Evolutionary conservation across 2,888 invertebrate genomes (phyloP), one percentile per base, ranked within the genome.

Genomic region (Leucophora obtusa): DNA sequence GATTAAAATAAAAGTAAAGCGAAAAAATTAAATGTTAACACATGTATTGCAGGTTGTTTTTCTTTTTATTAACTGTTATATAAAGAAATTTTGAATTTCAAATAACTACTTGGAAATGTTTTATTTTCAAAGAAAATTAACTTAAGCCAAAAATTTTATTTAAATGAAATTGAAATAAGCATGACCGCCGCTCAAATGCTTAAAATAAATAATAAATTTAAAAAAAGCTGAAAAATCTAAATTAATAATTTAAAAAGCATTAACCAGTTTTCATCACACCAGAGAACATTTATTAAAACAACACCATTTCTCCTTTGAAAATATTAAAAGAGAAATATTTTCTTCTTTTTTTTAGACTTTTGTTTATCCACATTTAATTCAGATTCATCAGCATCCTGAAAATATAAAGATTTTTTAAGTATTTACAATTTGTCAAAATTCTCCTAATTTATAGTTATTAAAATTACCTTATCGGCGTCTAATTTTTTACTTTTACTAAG

Each of bases 391-490:
- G 88, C 87, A 83, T 87, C 87, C 87, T 88, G 47, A 2, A 65
- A 74, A 56, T 9, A 59, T 47, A 63, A 21, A 51, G 54, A 58
- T 10, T 4, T 0, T 15, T 43, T n/a, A 38, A 10, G 8, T 8
- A 17, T 18, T 11, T 43, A 38, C 17, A 28, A 28, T 17, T 15
- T 9, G 54, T 35, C 47, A 7, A 28, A 7, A 14, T 18, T 21
- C 21, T 43, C 21, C 6, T 43, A 5, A 18, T 18, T 14, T 10
- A 5, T 56, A 5, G 5, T 24, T 24, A 14, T 24, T 7, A 24
- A 24, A 60, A 54, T 15, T 84, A 88, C 93, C 88, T 93, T 93
- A 86, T 93, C 93, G 24, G 91, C 91, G 87, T 93, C 93, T 50
- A 91, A 87, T 85, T 92, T 93, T 85, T 92, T 93, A 71, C 91